Conservation (phyloP, 1,140 invertebrate genomes). For the Bombus fervidus region DNA sequence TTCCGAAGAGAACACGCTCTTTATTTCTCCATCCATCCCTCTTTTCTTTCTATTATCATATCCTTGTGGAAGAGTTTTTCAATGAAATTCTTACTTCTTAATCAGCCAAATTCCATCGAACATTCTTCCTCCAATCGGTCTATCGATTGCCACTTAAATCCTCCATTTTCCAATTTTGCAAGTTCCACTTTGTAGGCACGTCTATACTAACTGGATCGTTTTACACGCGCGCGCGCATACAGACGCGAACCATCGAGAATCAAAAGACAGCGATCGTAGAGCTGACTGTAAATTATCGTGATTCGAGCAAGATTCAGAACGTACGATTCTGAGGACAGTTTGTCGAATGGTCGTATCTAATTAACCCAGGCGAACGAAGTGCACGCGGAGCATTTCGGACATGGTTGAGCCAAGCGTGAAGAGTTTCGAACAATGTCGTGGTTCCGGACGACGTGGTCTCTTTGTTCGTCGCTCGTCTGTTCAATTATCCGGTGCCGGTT, state of each 20-base stretch:
- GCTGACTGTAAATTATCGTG: not conserved
- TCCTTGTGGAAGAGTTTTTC: not conserved
- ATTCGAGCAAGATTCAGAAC: not conserved
- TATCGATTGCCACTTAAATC: not conserved
- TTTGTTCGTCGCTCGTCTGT: slow-evolving; percentile 51
- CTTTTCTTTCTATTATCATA: no score
- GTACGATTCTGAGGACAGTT: not conserved
- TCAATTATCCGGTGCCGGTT: slow-evolving; percentile 58
- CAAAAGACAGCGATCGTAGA: not conserved
- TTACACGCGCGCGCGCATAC: not conserved
- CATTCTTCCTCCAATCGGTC: not conserved
- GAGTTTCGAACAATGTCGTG: slow-evolving; percentile 57
- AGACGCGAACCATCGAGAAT: no score
- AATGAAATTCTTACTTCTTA: not conserved
- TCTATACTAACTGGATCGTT: not conserved
- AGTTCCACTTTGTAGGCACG: not conserved
- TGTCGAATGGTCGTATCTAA: slow-evolving; percentile 25
- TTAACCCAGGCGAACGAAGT: slow-evolving; percentile 10
- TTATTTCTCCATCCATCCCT: no score
- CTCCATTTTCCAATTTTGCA: not conserved
- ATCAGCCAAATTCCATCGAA: not conserved
- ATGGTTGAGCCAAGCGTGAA: slow-evolving; percentile 34
- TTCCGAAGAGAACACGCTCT: no score
- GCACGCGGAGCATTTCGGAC: slow-evolving; percentile 26
- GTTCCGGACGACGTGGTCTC: slow-evolving; percentile 31